Evolutionary conservation across 2,888 invertebrate genomes (phyloP).

Genomic region (Acrobasis consociella): DNA sequence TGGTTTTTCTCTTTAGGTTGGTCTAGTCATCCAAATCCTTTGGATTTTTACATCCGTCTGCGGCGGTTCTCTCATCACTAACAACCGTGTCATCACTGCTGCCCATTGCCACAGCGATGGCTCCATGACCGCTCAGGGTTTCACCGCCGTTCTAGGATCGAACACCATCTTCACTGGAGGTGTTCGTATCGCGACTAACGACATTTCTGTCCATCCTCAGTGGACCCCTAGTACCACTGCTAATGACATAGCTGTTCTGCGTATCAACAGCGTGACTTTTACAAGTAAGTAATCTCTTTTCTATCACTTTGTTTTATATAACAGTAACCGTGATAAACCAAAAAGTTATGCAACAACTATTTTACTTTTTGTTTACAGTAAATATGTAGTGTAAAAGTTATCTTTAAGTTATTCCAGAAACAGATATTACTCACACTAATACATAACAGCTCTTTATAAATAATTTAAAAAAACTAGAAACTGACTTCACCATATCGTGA

Average conservation of each 20-base stretch:
- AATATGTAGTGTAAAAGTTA: no score
- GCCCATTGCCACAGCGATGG: constrained; percentile 42
- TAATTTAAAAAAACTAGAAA: no score
- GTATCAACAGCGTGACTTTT: constrained; percentile 34
- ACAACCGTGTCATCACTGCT: constrained; percentile 33
- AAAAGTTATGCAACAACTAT: no score
- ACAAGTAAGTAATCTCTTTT: constrained; percentile 39
- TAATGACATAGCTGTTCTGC: constrained; percentile 42
- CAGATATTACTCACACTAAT: no score
- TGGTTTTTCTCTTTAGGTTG: constrained; percentile 42
- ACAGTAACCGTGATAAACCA: no score
- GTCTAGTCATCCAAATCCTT: constrained; percentile 51
- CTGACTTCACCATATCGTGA: no score
- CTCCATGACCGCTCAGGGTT: constrained; percentile 29
- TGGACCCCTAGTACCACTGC: constrained; percentile 32
- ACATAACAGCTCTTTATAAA: no score
- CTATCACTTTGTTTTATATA: no score
- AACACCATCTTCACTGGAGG: constrained; percentile 38
- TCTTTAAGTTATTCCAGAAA: no score
- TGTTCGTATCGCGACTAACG: constrained; percentile 27
- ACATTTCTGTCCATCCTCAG: constrained; percentile 33
- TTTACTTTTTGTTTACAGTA: no score
- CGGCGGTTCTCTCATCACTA: constrained; percentile 40
- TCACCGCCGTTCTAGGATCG: constrained; percentile 39
- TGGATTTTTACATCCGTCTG: constrained; percentile 51